Conservation (phyloP, 2,888 invertebrate genomes). For the Amblyjoppa fuscipennis region DNA sequence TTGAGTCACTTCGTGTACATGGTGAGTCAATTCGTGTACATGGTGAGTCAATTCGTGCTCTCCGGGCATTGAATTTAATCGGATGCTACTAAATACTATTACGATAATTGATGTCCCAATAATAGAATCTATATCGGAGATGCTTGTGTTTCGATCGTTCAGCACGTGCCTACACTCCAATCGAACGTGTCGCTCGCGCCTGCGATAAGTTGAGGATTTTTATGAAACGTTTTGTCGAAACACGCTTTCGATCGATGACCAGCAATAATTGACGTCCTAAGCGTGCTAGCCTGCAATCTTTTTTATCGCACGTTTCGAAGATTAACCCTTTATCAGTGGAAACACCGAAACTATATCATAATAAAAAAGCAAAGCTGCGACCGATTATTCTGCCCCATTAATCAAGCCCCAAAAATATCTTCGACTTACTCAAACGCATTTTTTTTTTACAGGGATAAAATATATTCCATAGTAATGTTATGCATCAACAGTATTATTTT, state of each 20-base stretch:
- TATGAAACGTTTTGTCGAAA: neutral
- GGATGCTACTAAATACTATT: neutral
- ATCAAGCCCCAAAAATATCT: neutral
- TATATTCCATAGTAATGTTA: too few relatives aligned
- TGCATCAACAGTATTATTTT: too few relatives aligned
- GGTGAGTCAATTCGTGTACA: neutral
- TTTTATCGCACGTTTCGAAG: neutral
- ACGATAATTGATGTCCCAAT: neutral
- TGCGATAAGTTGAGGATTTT: conserved; percentile 1
- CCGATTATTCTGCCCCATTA: neutral
- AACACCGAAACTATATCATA: neutral
- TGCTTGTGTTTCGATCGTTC: neutral
- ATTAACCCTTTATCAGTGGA: neutral
- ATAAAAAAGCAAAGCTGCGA: neutral
- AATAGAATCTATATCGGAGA: neutral
- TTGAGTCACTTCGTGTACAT: neutral
- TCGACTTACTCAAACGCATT: neutral
- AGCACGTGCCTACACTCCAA: neutral
- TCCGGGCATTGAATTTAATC: neutral
- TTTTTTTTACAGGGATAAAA: neutral
- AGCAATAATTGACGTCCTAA: neutral
- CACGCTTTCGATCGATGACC: conserved; percentile 15
- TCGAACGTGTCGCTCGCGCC: neutral
- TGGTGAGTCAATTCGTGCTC: neutral
- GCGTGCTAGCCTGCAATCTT: neutral